phyloP scores from a whole-genome alignment of 2,797 vertebrate species.

The Spatula clypeata region DNA sequence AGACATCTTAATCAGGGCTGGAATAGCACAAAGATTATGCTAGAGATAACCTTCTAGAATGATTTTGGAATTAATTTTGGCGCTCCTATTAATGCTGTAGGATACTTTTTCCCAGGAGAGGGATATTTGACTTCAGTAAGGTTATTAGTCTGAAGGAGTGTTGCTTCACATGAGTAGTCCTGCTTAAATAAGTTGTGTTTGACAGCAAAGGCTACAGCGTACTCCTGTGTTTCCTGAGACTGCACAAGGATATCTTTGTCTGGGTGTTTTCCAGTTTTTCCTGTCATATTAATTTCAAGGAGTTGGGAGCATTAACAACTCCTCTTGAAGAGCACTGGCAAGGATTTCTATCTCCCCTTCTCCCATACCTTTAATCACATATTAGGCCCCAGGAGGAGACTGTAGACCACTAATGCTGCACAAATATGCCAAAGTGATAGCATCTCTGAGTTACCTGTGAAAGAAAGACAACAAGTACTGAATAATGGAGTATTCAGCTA shows the following conservation, averaged over 20 bases:
- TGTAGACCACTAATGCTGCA: neutral
- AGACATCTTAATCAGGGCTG: neutral
- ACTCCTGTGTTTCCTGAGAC: neutral
- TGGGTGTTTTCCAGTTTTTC: slow-evolving; percentile 2
- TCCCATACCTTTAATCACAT: neutral
- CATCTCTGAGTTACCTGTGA: neutral
- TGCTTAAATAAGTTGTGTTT: slow-evolving; percentile 38
- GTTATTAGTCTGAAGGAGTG: neutral
- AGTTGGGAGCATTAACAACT: neutral
- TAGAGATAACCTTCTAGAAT: neutral
- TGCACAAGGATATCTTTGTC: neutral
- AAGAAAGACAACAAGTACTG: accelerated
- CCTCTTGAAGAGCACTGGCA: neutral
- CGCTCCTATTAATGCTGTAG: neutral
- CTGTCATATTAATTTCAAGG: slow-evolving; percentile 45
- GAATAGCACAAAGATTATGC: neutral
- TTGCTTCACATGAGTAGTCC: neutral
- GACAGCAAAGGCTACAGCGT: neutral
- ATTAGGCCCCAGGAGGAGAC: neutral
- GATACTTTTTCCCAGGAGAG: neutral
- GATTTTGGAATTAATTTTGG: neutral
- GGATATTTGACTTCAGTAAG: neutral
- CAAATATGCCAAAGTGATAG: neutral
- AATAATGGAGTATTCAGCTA: neutral
- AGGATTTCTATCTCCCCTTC: neutral